phyloP scores from a whole-genome alignment of 1,140 invertebrate species.

The Cyclina sinensis region DNA sequence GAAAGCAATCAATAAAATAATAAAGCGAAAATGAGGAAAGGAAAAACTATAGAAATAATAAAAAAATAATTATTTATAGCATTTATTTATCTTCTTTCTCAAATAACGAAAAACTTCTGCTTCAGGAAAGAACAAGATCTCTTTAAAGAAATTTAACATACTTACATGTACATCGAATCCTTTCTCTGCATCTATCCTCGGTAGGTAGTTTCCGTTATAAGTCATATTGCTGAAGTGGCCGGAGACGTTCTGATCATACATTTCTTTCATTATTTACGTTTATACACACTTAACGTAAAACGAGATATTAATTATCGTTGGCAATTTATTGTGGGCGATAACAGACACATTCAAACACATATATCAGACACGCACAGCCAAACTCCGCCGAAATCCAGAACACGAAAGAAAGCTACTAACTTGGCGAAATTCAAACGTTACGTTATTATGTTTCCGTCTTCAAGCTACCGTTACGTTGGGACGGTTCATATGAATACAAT shows the following conservation, averaged over 20 bases:
- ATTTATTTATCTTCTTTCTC: too few species aligned
- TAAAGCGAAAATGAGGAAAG: too few species aligned
- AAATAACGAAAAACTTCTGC: too few species aligned
- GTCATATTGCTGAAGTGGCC: slow-evolving; percentile 47
- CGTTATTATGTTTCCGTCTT: not conserved
- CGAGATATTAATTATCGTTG: not conserved
- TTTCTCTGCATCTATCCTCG: slow-evolving; percentile 42
- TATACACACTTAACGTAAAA: not conserved
- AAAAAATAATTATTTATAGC: too few species aligned
- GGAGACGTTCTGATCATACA: not conserved
- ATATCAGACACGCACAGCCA: not conserved
- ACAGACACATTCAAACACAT: not conserved
- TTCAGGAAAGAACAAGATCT: too few species aligned
- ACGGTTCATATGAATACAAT: not conserved
- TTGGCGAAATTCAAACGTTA: slow-evolving; percentile 17
- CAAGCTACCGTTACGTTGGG: not conserved
- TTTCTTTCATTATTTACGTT: not conserved
- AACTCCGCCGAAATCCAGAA: not conserved
- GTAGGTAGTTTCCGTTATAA: slow-evolving; percentile 30
- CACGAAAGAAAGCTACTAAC: not conserved
- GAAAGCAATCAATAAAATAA: too few species aligned
- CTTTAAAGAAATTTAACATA: not conserved
- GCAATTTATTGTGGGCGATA: slow-evolving; percentile 24
- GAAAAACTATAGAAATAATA: too few species aligned
- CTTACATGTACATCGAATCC: slow-evolving; percentile 55